Base-by-base conservation (phyloP, 2,797 vertebrate genomes). In the Pogoniulus pusillus region DNA sequence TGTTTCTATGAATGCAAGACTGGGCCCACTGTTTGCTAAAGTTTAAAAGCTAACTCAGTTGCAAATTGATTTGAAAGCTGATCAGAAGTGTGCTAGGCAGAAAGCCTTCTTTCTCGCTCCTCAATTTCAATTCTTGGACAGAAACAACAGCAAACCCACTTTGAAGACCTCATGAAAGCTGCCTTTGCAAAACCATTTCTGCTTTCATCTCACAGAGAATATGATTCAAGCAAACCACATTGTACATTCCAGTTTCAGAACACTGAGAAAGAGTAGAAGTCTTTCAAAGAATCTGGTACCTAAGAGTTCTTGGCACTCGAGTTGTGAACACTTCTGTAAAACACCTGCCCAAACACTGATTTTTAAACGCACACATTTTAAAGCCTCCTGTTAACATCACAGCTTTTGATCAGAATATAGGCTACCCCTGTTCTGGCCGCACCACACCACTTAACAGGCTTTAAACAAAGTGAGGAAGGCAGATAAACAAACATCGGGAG, bases 211-310 rank as follows among this genome's bases (percentile, higher is more conserved):
- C 74, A 54, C 30, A 87, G 54, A 89, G 55, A 85, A 70, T 60
- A 57, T 9, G 57, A 86, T 93, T 86, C 84, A 90, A 87, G 94
- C 60, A 89, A 88, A 94, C 81, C 83, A 90, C 74, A n/a, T 85
- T 90, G 66, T 83, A 87, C 73, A 51, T 73, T 70, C 19, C 24
- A 39, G 49, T 71, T 89, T 68, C 69, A 55, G 78, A 65, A 45
- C 51, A 90, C 1, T 91, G 76, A 81, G 69, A 78, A 82, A 62
- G 35, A 70, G 24, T 85, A 71, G 49, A 85, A 63, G 18, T 43
- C 47, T 78, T 76, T 70, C 23, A 72, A 87, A 73, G 49, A 94
- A 90, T 94, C 64, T 65, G 15, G 79, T 66, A 84, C 63, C 70
- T 66, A 59, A n/a, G 20, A 69, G n/a, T 29, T 86, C 74, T 80